These are phyloP conservation scores for Microctonus hyperodae DNA, from an alignment of 2,888 invertebrate species.

Conservation along the genomic window DNA sequence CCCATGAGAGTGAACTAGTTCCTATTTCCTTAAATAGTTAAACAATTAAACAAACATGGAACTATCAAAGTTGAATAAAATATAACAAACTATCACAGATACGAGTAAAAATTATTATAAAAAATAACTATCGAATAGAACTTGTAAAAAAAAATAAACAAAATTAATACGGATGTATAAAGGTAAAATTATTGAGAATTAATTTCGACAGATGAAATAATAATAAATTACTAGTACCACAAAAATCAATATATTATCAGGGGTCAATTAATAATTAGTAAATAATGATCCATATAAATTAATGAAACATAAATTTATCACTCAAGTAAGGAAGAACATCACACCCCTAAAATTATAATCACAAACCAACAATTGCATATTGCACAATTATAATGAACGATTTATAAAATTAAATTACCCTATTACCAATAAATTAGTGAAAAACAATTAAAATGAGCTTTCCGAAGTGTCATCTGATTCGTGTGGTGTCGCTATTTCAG, in stretches of 20 bases:
- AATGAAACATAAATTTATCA: conserved; percentile 60
- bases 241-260: neutral
- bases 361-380: neutral
- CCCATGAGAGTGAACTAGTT: conserved; percentile 55
- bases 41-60: neutral
- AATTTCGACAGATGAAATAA: no score
- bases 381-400: neutral
- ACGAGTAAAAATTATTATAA: no score
- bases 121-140: no score
- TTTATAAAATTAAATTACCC: conserved; percentile 26
- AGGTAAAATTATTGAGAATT: no score
- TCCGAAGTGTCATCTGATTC: conserved; percentile 57
- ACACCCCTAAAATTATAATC: neutral
- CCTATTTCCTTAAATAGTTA: conserved; percentile 2
- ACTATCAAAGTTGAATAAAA: neutral
- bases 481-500: conserved; percentile 59
- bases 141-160: no score
- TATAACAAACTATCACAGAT: no score
- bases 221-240: neutral
- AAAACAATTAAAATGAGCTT: conserved; percentile 32
- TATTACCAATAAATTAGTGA: conserved; percentile 14
- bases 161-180: no score
- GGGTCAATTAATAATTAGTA: neutral
- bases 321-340: conserved; percentile 44
- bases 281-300: conserved; percentile 44